Percentiles rank a stretch among this genome's conserved stretches.
phyloP scores from a whole-genome alignment of 2,888 invertebrate genomes.

The Ellobium chinense region DNA sequence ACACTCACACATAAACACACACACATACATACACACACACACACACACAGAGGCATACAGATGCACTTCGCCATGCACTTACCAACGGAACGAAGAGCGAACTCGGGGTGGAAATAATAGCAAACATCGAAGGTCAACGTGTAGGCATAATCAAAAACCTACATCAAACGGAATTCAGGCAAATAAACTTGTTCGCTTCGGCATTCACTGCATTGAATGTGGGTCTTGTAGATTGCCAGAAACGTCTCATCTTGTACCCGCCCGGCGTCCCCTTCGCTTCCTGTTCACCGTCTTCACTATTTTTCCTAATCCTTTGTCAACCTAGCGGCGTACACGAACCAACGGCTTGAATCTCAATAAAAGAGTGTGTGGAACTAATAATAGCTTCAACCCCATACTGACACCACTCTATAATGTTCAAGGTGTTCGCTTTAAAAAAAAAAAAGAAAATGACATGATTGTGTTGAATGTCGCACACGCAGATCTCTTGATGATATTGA shows the following conservation, averaged over 20 bases:
- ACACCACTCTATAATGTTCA: not conserved
- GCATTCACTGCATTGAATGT: conserved; percentile 7
- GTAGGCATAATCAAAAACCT: conserved; percentile 19
- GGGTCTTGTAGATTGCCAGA: not conserved
- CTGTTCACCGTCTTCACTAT: not conserved
- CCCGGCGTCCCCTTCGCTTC: not conserved
- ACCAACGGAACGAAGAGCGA: not conserved
- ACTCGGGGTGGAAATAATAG: not conserved
- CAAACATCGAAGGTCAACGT: conserved; percentile 13
- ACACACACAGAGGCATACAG: too few relatives aligned
- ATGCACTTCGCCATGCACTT: not conserved
- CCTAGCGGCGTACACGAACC: not conserved
- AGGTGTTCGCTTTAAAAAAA: not conserved
- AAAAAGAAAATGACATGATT: not conserved
- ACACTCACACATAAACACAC: too few relatives aligned
- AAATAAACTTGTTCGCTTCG: conserved; percentile 24
- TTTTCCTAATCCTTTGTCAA: not conserved
- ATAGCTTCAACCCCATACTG: too few relatives aligned
- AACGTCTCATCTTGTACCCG: not conserved
- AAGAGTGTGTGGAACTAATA: too few relatives aligned
- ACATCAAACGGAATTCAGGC: conserved; percentile 31
- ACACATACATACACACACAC: too few relatives aligned
- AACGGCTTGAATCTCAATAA: too few relatives aligned
- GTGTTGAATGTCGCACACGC: too few relatives aligned
- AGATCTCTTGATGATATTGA: too few relatives aligned